Evolutionary conservation across 2,888 invertebrate species (phyloP), one percentile per base, ranked within the genome.

Genomic region (Beris morrisii): DNA sequence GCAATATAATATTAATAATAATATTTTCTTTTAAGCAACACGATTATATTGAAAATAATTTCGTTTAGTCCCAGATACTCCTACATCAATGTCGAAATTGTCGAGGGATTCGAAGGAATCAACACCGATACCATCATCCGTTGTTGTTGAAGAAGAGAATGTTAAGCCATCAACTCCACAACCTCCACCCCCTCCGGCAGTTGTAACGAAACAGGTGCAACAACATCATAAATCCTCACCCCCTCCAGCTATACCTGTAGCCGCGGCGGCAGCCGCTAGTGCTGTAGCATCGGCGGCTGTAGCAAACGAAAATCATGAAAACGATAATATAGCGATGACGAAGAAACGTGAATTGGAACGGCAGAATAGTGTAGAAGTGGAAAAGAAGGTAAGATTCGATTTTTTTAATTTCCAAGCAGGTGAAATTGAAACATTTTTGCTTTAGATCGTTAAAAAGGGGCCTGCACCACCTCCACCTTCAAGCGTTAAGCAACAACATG

Each of bases 391-490:
- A 71, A 61, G 12, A 57, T 11, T 64, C 3, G 28, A 30, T 9
- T 64, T 55, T 45, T 59, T 15, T 30, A 22, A 12, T n/a, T 28
- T 32, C 15, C n/a, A 43, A 22, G 22, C 2, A 22, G 22, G 56
- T 48, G 9, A 56, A 55, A 50, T 22, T 31, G 28, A 38, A 38
- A 38, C 2, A 7, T 38, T 38, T 38, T 38, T 38, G 5, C 7
- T 45, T 13, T 75, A 89, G 88, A 84, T 86, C 75, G 86, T 88
- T 69, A 91, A 90, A 80, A 92, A 93, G 79, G 92, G 92, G 68
- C 91, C 91, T 67, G 92, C 91, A 53, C 92, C 91, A 11, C 86
- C 86, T 66, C 91, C 92, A 31, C 86, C 87, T 30, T 73, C 57
- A 22, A 70, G 69, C 50, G 66, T 46, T n/a, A 70, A 67, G 43